Percentiles rank a stretch among this genome's conserved stretches.
Conservation (phyloP, 2,113 vertebrate genomes). For the Motacilla alba region DNA sequence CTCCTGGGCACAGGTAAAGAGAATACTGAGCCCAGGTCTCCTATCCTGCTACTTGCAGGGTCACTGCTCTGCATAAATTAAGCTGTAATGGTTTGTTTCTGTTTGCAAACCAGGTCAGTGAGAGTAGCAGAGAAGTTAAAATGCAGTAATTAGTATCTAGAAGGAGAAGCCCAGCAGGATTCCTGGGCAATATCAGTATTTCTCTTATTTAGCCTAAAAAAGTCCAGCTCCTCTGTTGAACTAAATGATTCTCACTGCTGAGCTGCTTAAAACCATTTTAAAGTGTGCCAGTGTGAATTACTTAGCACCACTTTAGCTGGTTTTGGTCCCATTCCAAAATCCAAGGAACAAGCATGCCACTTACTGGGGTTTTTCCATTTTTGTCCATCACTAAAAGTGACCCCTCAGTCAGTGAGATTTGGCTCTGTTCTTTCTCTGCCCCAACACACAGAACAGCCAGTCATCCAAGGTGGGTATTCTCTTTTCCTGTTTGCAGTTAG, state of each 20-base stretch:
- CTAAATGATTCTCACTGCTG: not conserved
- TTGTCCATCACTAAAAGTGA: not conserved
- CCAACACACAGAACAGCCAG: not conserved
- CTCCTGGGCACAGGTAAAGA: not conserved
- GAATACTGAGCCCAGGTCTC: not conserved
- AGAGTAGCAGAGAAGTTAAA: not conserved
- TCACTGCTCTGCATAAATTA: not conserved
- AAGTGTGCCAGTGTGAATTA: not conserved
- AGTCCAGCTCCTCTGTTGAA: not conserved
- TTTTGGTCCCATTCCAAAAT: not conserved
- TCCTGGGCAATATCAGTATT: not conserved
- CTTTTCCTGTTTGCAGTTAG: not conserved
- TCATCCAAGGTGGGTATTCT: not conserved
- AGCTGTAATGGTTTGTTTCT: not conserved
- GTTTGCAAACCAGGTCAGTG: not conserved
- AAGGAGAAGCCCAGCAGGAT: not conserved
- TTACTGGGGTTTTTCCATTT: not conserved
- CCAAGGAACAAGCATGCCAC: fast-evolving
- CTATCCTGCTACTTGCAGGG: not conserved
- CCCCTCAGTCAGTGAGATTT: not conserved
- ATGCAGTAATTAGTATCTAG: not conserved
- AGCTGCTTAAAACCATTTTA: not conserved
- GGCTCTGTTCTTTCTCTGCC: not conserved
- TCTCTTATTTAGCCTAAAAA: not conserved
- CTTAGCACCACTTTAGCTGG: not conserved